Base-by-base conservation (phyloP, 2,888 invertebrate species). In the Trachelus stipa region DNA sequence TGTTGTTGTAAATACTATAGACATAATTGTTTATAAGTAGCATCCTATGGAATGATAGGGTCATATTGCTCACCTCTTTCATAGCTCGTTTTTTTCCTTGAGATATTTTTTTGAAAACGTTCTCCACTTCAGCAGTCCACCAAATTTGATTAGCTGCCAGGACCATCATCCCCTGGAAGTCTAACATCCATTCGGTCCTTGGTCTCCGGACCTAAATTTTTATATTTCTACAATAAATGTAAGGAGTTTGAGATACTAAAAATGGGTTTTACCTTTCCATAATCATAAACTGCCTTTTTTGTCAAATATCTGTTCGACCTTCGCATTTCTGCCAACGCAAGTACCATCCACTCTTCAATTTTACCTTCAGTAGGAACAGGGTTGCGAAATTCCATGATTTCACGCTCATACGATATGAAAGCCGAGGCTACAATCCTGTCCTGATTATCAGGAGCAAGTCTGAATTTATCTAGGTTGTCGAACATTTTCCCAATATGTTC, bases 401-500 rank as follows among this genome's bases (percentile, higher is more conserved):
- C 98, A 73, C 95, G 95, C 92, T 98, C 98, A 78, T 95, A 94
- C 0, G 98, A 98, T 82, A 97, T 94, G 95, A 98, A 96, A 73
- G 96, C 97, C 11, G 94, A 94, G 0, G 96, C 97, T 15, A 95
- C 93, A 0, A 94, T 93, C 71, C 94, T 93, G 76, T 95, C 95
- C 23, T 93, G 93, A 79, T 93, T 93, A 85, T 96, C 95, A 71
- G 94, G 93, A 34, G 93, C 93, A 83, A 98, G 93, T 40, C 94
- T 93, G 81, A 98, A 92, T 31, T 95, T 94, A 84, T 95, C 95
- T 40, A 98, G 95, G 88, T 98, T 98, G 91, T 98, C 98, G 91
- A 97, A 98, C 97, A 98, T 98, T 95, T 98, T 98, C 77, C 97
- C 96, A 94, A 98, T 97, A 88, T 98, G 97, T 87, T 98, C 97